phyloP scores from a whole-genome alignment of 2,113 vertebrate genomes.

The Catharus fuscescens region DNA sequence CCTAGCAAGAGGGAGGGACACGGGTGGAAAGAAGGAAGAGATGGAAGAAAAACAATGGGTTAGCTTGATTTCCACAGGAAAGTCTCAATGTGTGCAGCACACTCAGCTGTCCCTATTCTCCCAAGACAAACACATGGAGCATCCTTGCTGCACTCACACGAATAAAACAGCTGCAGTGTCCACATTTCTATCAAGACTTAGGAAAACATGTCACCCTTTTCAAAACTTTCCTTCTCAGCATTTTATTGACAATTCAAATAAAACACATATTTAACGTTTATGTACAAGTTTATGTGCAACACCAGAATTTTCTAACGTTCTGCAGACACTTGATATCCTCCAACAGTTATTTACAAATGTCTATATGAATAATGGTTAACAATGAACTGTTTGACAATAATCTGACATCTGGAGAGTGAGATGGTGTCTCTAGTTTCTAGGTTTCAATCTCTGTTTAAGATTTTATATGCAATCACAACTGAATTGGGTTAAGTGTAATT shows the following conservation, averaged over 20 bases:
- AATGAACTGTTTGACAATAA: conserved; percentile 52
- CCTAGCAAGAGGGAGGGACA: conserved; percentile 74
- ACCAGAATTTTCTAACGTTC: neutral
- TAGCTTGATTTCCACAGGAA: conserved; percentile 17
- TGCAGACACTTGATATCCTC: neutral
- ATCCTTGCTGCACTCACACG: neutral
- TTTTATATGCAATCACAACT: neutral
- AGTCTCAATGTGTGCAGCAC: neutral
- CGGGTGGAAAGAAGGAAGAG: conserved; percentile 3
- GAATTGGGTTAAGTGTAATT: neutral
- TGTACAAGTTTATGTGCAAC: neutral
- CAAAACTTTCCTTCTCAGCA: neutral
- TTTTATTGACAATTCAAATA: neutral
- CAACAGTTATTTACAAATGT: neutral
- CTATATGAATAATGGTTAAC: neutral
- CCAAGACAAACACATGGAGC: neutral
- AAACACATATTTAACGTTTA: neutral
- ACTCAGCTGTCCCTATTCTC: neutral
- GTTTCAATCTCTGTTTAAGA: neutral
- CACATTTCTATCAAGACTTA: neutral
- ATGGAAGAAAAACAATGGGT: conserved; percentile 50
- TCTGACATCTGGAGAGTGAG: conserved; percentile 63
- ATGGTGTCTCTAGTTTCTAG: neutral
- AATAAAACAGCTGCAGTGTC: neutral
- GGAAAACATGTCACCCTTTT: neutral